A percentile compares a stretch with the other conserved stretches of the same genome.
Conservation (phyloP, 2,888 invertebrate genomes). For the Myopa tessellatipennis region DNA sequence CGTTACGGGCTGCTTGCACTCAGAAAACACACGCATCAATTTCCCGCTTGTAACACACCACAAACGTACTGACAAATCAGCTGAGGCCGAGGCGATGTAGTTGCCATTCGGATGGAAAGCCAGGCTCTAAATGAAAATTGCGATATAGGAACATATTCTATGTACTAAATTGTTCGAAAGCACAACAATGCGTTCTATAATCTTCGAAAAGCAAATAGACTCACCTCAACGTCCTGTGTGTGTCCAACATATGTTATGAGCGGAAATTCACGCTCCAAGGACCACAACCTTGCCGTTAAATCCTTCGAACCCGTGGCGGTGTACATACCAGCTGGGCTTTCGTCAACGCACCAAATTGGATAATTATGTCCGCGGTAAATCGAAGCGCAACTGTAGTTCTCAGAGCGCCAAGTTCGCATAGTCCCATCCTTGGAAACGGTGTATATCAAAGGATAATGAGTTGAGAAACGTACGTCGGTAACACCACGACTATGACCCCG, state of each 20-base stretch:
- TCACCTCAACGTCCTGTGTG: conserved; percentile 86
- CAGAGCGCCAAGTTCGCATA: conserved; percentile 80
- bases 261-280: conserved; percentile 80
- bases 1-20: conserved; percentile 80
- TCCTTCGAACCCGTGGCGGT: conserved; percentile 91
- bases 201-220: conserved; percentile 53
- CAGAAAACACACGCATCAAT: conserved; percentile 82
- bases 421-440: conserved; percentile 80
- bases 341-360: conserved; percentile 89
- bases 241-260: conserved; percentile 90
- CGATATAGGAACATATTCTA: neutral
- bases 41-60: conserved; percentile 89
- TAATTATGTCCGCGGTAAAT: conserved; percentile 82
- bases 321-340: conserved; percentile 79
- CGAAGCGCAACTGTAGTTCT: conserved; percentile 75
- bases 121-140: conserved; percentile 52
- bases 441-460: conserved; percentile 75
- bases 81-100: conserved; percentile 90
- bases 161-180: neutral
- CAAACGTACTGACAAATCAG: conserved; percentile 88
- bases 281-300: conserved; percentile 88
- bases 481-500: conserved; percentile 82
- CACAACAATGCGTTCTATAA: neutral
- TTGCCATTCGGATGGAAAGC: conserved; percentile 92
- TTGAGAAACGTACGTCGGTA: conserved; percentile 72